phyloP scores from a whole-genome alignment of 2,888 invertebrate genomes.

The Agelastica alni region DNA sequence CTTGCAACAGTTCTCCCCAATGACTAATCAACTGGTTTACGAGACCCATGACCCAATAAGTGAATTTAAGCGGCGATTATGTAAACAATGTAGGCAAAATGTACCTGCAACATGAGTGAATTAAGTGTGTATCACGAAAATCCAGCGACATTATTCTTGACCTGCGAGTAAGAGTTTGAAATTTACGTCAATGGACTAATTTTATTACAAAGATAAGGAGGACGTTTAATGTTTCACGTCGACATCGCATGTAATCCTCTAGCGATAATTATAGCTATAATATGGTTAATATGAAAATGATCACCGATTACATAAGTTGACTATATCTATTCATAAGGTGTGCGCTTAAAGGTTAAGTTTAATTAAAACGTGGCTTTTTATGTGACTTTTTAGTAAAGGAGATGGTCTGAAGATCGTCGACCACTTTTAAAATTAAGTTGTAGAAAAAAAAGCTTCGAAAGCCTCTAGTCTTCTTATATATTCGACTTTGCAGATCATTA shows the following conservation, averaged over 20 bases:
- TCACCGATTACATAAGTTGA: too few relatives aligned
- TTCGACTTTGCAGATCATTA: too few relatives aligned
- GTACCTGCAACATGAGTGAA: conserved; percentile 4
- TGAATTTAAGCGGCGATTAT: not conserved
- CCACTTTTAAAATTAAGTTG: too few relatives aligned
- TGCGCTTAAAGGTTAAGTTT: too few relatives aligned
- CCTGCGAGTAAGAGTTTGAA: not conserved
- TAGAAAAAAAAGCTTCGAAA: too few relatives aligned
- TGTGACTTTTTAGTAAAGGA: too few relatives aligned
- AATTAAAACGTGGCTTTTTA: too few relatives aligned
- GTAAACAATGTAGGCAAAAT: not conserved
- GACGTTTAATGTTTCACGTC: not conserved
- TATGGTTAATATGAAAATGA: not conserved
- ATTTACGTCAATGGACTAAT: not conserved
- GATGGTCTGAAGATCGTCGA: too few relatives aligned
- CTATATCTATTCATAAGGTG: too few relatives aligned
- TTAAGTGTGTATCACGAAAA: conserved; percentile 5
- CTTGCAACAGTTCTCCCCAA: not conserved
- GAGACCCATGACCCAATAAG: not conserved
- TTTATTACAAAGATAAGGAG: not conserved
- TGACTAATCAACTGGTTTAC: not conserved
- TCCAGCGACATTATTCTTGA: conserved; percentile 3
- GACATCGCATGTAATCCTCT: not conserved
- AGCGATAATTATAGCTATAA: not conserved
- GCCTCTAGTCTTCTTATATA: too few relatives aligned